These are phyloP conservation scores for Platysternon megacephalum DNA, from an alignment of 2,113 vertebrate species.

Conservation along the genomic window DNA sequence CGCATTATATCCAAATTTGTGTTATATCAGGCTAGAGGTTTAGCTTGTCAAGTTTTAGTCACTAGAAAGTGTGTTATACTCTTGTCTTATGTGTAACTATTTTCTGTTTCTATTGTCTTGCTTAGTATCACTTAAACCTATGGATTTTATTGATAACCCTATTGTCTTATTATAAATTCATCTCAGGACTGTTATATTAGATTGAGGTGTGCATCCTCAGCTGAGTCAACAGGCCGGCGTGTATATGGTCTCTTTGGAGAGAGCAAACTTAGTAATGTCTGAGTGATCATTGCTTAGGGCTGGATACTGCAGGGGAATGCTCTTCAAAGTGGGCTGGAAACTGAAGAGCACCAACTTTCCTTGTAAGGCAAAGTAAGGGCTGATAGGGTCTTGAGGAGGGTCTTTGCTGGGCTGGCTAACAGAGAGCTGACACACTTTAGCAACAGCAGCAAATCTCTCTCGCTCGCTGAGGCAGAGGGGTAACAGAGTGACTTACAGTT, in stretches of 20 bases:
- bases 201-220: neutral
- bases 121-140: neutral
- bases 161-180: neutral
- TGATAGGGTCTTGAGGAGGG: neutral
- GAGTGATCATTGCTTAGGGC: neutral
- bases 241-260: neutral
- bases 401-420: neutral
- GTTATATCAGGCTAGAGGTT: too few relatives aligned
- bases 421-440: neutral
- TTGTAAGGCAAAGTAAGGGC: neutral
- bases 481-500: neutral
- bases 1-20: too few relatives aligned
- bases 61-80: neutral
- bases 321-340: neutral
- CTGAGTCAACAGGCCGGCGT: neutral
- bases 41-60: neutral
- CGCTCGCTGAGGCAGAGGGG: neutral
- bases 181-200: neutral
- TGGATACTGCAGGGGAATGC: neutral
- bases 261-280: neutral
- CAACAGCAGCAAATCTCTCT: neutral
- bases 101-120: neutral
- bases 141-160: neutral
- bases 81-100: neutral
- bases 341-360: neutral